phyloP scores from a whole-genome alignment of 1,140 invertebrate genomes.

The Drosophila malerkotliana region DNA sequence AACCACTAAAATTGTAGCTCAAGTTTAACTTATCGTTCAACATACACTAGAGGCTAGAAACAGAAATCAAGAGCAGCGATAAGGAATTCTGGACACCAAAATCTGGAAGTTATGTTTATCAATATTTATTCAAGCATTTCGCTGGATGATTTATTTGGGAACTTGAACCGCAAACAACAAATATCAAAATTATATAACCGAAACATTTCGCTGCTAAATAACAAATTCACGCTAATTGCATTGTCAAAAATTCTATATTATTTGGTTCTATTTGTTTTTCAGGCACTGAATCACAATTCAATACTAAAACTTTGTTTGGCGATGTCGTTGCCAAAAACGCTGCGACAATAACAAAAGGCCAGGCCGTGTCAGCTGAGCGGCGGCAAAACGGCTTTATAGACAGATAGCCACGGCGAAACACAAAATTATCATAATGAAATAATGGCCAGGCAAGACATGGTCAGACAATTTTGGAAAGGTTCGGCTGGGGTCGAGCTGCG shows the following conservation, averaged over 20 bases:
- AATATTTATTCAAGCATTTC: slow-evolving; percentile 62
- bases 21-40: slow-evolving; percentile 32
- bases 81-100: slow-evolving; percentile 31
- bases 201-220: slow-evolving; percentile 39
- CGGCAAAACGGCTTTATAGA: slow-evolving; percentile 52
- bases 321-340: slow-evolving; percentile 33
- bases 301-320: slow-evolving; percentile 25
- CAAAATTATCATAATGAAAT: slow-evolving; percentile 62
- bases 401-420: slow-evolving; percentile 17
- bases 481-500: slow-evolving; percentile 39
- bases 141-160: slow-evolving; percentile 23
- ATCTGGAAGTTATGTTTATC: slow-evolving; percentile 37
- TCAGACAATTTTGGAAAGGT: slow-evolving; percentile 35
- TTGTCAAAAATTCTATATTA: slow-evolving; percentile 39
- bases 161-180: slow-evolving; percentile 14
- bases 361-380: slow-evolving; percentile 59
- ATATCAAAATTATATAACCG: slow-evolving; percentile 16
- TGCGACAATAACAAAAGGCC: slow-evolving; percentile 12
- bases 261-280: slow-evolving; percentile 12
- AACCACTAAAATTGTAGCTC: neutral
- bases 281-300: slow-evolving; percentile 31
- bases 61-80: slow-evolving; percentile 26
- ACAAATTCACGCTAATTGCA: slow-evolving; percentile 71
- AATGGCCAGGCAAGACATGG: slow-evolving; percentile 43
- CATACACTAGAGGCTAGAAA: slow-evolving; percentile 1